Evolutionary conservation across 1,140 invertebrate genomes (phyloP).

Genomic region (Anastrepha ludens): DNA sequence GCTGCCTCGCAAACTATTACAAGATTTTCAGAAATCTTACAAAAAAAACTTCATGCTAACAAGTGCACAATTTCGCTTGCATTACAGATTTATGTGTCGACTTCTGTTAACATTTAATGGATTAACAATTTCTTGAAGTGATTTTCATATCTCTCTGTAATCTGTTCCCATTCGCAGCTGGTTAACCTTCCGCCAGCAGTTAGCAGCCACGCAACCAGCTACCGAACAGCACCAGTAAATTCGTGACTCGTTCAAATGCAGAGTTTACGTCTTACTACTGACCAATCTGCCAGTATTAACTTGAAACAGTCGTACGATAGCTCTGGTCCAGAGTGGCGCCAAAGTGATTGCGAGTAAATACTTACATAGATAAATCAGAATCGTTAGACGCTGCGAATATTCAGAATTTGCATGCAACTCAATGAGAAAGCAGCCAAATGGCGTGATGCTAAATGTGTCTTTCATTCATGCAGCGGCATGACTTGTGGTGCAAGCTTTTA

Average conservation of each 20-base stretch:
- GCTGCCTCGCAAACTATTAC: too few species aligned
- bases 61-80: neutral
- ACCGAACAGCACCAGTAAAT: neutral
- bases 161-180: constrained; percentile 1
- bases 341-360: neutral
- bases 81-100: neutral
- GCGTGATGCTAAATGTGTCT: neutral
- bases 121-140: constrained; percentile 11
- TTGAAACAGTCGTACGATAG: neutral
- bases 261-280: neutral
- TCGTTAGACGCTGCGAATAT: neutral
- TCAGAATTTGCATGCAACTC: constrained; percentile 1
- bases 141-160: neutral
- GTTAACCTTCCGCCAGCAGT: neutral
- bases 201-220: neutral
- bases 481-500: too few species aligned
- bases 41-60: neutral
- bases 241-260: neutral
- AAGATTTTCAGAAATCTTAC: too few species aligned
- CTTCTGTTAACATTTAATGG: neutral
- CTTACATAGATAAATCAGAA: neutral
- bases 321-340: neutral
- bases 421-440: constrained; percentile 2
- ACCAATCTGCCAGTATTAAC: neutral
- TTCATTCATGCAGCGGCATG: neutral